A percentile compares a stretch with the other conserved stretches of the same genome.
phyloP scores from a whole-genome alignment of 2,888 invertebrate species.

The Thecophora atra region DNA sequence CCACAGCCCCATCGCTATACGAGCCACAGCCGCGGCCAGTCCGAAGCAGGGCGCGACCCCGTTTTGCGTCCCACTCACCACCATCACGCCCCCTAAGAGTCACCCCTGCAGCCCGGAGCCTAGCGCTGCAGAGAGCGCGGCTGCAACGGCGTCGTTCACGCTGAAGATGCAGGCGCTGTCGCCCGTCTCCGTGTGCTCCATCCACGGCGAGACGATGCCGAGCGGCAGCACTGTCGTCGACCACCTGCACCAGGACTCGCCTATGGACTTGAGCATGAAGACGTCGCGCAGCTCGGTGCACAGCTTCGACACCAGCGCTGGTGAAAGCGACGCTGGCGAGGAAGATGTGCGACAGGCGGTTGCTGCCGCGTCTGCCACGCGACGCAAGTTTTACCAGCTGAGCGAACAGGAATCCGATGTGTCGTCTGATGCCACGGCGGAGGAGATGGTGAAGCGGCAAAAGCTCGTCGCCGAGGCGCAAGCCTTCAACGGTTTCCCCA shows the following conservation, averaged over 20 bases:
- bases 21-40: conserved; percentile 50
- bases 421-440: conserved; percentile 39
- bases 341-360: conserved; percentile 49
- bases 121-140: conserved; percentile 8
- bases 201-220: conserved; percentile 49
- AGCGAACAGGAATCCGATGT: conserved; percentile 44
- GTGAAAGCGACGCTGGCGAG: conserved; percentile 50
- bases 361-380: conserved; percentile 31
- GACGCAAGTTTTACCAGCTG: conserved; percentile 59
- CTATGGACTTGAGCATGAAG: conserved; percentile 78
- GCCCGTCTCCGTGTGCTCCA: conserved; percentile 60
- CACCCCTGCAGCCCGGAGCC: conserved; percentile 28
- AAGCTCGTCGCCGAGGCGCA: conserved; percentile 50
- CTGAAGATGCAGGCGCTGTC: conserved; percentile 59
- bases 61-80: conserved; percentile 39
- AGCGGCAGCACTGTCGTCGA: background rate
- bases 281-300: conserved; percentile 57
- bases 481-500: conserved; percentile 44
- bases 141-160: conserved; percentile 47
- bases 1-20: conserved; percentile 54
- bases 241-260: conserved; percentile 42
- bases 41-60: conserved; percentile 53
- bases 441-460: conserved; percentile 54
- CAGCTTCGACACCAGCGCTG: conserved; percentile 53
- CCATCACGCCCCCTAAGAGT: conserved; percentile 34